Evolutionary conservation across 2,113 vertebrate genomes (phyloP), one percentile per base, ranked within the genome.

Genomic region (Pontoporia blainvillei): DNA sequence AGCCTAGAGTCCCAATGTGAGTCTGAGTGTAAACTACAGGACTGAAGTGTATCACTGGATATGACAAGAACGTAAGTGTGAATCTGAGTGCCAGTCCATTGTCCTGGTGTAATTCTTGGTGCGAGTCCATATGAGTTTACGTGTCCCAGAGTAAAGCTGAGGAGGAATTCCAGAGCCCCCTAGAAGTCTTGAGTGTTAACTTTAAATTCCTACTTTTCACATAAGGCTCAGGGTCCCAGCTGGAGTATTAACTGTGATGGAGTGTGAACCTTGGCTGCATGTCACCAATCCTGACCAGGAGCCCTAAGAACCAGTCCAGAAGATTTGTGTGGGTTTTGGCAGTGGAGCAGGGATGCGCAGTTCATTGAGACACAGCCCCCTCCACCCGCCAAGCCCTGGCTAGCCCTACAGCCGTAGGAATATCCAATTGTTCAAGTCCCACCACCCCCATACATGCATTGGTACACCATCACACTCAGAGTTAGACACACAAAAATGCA

Each of bases 401-500:
- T 59, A 71, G 54, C 67, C 62, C 62, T 83, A n/a, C 29, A 89
- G 49, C 52, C 90, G 44, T 8, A 54, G 29, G 73, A 95, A 39
- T 20, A 86, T 39, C n/a, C 41, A 85, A 61, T 2, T 92, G 81
- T 62, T 82, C 20, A 72, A 95, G 76, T 49, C 54, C 44, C 91
- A 96, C 66, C 39, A 96, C 71, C 46, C 41, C 29, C 72, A 89
- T 39, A 67, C 54, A 54, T 14, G 39, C 87, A 90, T 41, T 31
- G 64, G 64, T 75, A 84, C 44, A 81, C 49, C 92, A 95, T 59
- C 81, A 90, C 69, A 95, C 27, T 39, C 59, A 64, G 61, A 86
- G 78, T 92, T 52, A 96, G 79, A 92, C 59, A 90, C 72, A 97
- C 54, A 89, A 78, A 95, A 96, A 96, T 21, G 76, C 11, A 67